Conservation (phyloP, 2,888 invertebrate species). For the Automeris io region DNA sequence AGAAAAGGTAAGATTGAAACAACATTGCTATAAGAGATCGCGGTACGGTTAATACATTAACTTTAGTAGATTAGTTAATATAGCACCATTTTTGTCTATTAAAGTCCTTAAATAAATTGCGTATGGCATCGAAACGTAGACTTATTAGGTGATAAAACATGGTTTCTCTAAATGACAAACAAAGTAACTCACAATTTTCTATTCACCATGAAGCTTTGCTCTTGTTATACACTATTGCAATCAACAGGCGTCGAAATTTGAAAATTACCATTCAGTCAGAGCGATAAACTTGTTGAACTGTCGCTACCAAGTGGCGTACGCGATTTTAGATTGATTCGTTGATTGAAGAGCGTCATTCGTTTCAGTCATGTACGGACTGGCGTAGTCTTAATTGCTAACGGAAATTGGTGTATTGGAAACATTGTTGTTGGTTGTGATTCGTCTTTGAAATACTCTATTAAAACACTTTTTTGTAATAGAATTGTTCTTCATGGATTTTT, state of each 20-base stretch:
- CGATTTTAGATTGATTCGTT: slow-evolving; percentile 75
- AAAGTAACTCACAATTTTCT: slow-evolving; percentile 36
- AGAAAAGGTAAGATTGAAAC: no score
- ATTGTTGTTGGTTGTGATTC: slow-evolving; percentile 32
- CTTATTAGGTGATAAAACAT: no score
- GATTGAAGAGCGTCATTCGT: slow-evolving; percentile 75
- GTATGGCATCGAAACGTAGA: no score
- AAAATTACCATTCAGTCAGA: slow-evolving; percentile 64
- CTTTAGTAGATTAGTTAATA: no score
- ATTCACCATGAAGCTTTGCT: slow-evolving; percentile 28
- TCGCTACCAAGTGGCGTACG: slow-evolving; percentile 70
- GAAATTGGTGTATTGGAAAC: slow-evolving; percentile 60
- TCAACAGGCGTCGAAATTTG: slow-evolving; percentile 70
- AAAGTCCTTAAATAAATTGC: no score
- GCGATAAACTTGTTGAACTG: slow-evolving; percentile 73
- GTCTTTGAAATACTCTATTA: neutral
- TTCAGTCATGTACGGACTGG: slow-evolving; percentile 55
- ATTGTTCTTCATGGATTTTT: no score
- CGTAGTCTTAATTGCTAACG: slow-evolving; percentile 69
- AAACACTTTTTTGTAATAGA: no score
- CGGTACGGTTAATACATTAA: no score
- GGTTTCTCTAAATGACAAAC: no score
- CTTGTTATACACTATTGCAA: slow-evolving; percentile 32
- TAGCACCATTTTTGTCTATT: no score
- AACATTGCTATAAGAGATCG: no score